A percentile compares a stretch with the other conserved stretches of the same genome.
Evolutionary conservation across 1,140 invertebrate species (phyloP).

Genomic region (Penaeus indicus): DNA sequence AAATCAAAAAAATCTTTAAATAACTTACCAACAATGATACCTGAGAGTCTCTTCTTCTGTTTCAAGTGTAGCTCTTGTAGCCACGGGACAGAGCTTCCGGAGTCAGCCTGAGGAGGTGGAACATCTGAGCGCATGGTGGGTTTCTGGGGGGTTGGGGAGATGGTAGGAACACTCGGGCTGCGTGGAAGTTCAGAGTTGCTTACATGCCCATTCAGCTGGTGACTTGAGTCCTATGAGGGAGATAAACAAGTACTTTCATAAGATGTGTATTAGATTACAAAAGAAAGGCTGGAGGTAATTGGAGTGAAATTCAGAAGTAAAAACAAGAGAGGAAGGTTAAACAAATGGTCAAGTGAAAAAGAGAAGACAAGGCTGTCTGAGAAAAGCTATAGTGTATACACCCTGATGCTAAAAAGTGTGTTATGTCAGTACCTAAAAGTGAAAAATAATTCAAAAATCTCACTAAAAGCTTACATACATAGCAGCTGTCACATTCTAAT

Average conservation of each 20-base stretch:
- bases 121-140: neutral
- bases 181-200: slow-evolving; percentile 31
- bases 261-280: neutral
- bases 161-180: slow-evolving; percentile 29
- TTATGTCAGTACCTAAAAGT: too few relatives aligned
- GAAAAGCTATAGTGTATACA: too few relatives aligned
- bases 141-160: neutral
- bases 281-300: neutral
- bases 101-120: slow-evolving; percentile 5
- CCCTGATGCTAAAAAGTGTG: too few relatives aligned
- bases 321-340: neutral
- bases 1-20: neutral
- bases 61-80: slow-evolving; percentile 39
- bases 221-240: slow-evolving; percentile 12
- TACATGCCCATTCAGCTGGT: slow-evolving; percentile 39
- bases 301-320: neutral
- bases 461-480: too few relatives aligned
- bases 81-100: slow-evolving; percentile 33
- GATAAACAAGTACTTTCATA: neutral
- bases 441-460: too few relatives aligned
- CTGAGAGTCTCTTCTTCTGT: slow-evolving; percentile 47
- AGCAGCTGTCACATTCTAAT: too few relatives aligned
- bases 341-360: neutral
- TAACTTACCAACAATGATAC: slow-evolving; percentile 12
- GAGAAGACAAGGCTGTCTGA: neutral